Conservation (phyloP, 2,113 vertebrate genomes). For the Anoura caudifer region DNA sequence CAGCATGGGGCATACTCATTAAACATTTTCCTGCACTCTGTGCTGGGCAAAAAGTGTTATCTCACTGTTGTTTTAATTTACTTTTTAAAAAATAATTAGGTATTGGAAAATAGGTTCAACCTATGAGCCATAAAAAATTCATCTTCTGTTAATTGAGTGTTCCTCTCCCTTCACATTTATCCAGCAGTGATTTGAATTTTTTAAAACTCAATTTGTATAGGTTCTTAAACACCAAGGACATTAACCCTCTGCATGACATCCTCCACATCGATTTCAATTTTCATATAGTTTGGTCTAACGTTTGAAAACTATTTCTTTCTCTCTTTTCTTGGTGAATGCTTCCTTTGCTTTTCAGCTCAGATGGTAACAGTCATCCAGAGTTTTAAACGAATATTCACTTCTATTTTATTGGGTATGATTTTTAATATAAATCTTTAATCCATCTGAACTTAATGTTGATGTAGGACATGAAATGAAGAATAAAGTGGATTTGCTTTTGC, state of each 20-base stretch:
- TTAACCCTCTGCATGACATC: slow-evolving; percentile 45
- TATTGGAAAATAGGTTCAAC: slow-evolving; percentile 73
- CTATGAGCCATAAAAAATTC: slow-evolving; percentile 75
- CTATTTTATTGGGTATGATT: slow-evolving; percentile 36
- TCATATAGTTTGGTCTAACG: not conserved
- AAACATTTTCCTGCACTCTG: slow-evolving; percentile 49
- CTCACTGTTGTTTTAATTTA: slow-evolving; percentile 74
- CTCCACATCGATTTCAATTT: slow-evolving; percentile 23
- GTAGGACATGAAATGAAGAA: slow-evolving; percentile 40
- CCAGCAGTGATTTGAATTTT: slow-evolving; percentile 68
- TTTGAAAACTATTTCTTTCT: not conserved
- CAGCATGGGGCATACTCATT: slow-evolving; percentile 65
- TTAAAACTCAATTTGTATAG: slow-evolving; percentile 65
- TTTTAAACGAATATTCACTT: not conserved
- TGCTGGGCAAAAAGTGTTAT: slow-evolving; percentile 58
- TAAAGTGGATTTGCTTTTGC: slow-evolving; percentile 43
- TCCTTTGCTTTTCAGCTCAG: slow-evolving; percentile 9
- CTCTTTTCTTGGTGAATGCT: slow-evolving; percentile 1
- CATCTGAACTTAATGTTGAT: not conserved
- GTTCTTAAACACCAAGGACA: slow-evolving; percentile 51
- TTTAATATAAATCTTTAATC: slow-evolving; percentile 65
- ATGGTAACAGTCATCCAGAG: not conserved
- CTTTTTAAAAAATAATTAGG: slow-evolving; percentile 76
- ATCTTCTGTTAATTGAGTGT: slow-evolving; percentile 76
- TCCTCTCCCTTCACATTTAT: slow-evolving; percentile 54